Base-by-base conservation (phyloP, 1,140 invertebrate species). In the Platyscapa corneri region DNA sequence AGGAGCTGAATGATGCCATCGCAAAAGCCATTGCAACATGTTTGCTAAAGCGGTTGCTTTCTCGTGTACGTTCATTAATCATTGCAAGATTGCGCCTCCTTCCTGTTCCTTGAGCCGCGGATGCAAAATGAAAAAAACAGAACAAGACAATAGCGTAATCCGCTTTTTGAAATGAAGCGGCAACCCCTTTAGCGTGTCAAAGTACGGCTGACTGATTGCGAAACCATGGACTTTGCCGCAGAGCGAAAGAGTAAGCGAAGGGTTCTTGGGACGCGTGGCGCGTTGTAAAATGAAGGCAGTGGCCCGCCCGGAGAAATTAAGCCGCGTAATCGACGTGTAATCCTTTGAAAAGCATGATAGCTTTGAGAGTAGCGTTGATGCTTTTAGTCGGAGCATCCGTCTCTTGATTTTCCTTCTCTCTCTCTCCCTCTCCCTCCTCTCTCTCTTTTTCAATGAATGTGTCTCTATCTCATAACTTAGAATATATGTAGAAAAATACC, bases 131-230 rank as follows among this genome's bases (percentile, higher is more conserved):
- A 65, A 70, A 34, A 67, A 53, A 27, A 30, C 70, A 85, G 86
- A 89, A 85, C 86, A 83, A 84, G 32, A 87, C 83, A 80, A 76
- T 27, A 60, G 85, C 85, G 82, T 93, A 93, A 93, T 93, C 93
- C 91, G 92, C 90, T 93, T 92, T 91, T 90, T 83, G 88, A 90
- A 92, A 92, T 87, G 88, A 88, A 87, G 86, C 89, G 82, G 81
- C 89, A 91, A 91, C 90, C 91, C 91, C 90, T 93, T 90, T 89
- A 89, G 83, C 87, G 89, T 93, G 93, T 93, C 93, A 93, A 89
- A 93, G 92, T 92, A 93, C 88, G 92, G 92, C 88, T 93, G 92
- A 93, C 92, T 93, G 92, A 93, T 93, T 93, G 92, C 92, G 91
- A 93, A 93, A 93, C 92, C 92, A 93, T 93, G 87, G 90, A 93